phyloP scores from a whole-genome alignment of 1,140 invertebrate genomes.

The Drosophila mojavensis region DNA sequence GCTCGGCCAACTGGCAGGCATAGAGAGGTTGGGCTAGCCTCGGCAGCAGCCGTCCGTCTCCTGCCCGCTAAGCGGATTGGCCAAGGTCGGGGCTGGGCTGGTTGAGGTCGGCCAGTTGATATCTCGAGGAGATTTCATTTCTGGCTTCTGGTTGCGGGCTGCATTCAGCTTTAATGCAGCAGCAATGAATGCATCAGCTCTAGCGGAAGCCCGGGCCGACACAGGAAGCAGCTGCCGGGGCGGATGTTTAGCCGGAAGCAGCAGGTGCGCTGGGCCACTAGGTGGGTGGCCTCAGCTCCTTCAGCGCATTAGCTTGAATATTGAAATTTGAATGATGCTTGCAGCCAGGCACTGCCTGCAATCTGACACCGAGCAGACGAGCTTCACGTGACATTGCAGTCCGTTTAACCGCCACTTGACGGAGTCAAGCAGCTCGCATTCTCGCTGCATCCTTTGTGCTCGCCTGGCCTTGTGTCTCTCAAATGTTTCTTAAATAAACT shows the following conservation, averaged over 20 bases:
- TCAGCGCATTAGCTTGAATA: neutral
- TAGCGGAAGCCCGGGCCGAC: conserved; percentile 10
- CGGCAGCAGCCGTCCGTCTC: neutral
- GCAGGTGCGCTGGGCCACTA: conserved; percentile 1
- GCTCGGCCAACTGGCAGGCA: conserved; percentile 34
- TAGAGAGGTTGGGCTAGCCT: neutral
- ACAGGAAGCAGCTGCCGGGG: conserved; percentile 3
- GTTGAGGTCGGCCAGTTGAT: neutral
- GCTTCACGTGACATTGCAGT: neutral
- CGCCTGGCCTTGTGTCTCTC: conserved; percentile 32
- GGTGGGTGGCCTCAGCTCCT: neutral
- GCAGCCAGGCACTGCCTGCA: too few species aligned
- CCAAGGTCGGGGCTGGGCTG: conserved; percentile 15
- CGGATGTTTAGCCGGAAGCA: conserved; percentile 25
- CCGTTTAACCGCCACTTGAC: conserved; percentile 2
- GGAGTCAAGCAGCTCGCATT: neutral
- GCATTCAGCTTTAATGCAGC: neutral
- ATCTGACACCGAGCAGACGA: neutral
- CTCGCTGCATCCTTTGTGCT: conserved; percentile 4
- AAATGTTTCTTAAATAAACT: conserved; percentile 30
- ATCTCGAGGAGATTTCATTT: neutral
- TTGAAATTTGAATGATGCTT: too few species aligned
- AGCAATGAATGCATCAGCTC: neutral
- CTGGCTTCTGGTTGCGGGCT: neutral
- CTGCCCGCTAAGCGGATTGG: conserved; percentile 8